phyloP scores from a whole-genome alignment of 2,888 invertebrate genomes.

The Pharmacophagus antenor region DNA sequence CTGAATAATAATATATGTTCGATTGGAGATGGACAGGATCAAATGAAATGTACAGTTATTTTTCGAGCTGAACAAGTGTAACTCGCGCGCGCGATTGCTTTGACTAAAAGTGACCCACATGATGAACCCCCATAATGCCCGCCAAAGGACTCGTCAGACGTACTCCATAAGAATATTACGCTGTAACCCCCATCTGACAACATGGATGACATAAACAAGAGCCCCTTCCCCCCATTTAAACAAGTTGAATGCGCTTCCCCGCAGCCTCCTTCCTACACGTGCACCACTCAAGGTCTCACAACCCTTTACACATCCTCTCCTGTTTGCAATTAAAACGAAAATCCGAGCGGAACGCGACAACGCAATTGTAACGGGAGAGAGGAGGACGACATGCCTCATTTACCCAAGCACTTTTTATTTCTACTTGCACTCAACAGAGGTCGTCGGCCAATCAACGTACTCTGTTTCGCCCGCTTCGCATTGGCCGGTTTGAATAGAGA shows the following conservation, averaged over 20 bases:
- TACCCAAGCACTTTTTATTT: slow-evolving; percentile 78
- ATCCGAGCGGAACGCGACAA: slow-evolving; percentile 60
- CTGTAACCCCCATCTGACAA: slow-evolving; percentile 43
- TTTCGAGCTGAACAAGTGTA: not conserved
- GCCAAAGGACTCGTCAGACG: slow-evolving; percentile 36
- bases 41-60: not conserved
- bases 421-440: slow-evolving; percentile 72
- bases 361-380: slow-evolving; percentile 48
- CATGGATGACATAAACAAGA: slow-evolving; percentile 63
- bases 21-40: too few species aligned
- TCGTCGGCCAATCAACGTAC: slow-evolving; percentile 80
- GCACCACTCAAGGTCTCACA: slow-evolving; percentile 77
- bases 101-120: slow-evolving; percentile 42
- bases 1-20: too few species aligned
- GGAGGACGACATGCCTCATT: slow-evolving; percentile 71
- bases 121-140: slow-evolving; percentile 36
- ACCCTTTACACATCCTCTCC: slow-evolving; percentile 77
- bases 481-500: slow-evolving; percentile 78
- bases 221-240: slow-evolving; percentile 64
- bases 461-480: slow-evolving; percentile 69
- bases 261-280: slow-evolving; percentile 62
- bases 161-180: slow-evolving; percentile 35
- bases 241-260: slow-evolving; percentile 70
- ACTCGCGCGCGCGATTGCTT: slow-evolving; percentile 8
- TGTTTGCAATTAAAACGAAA: slow-evolving; percentile 79